phyloP scores from a whole-genome alignment of 2,113 vertebrate genomes.

The Myrmecobius fasciatus region DNA sequence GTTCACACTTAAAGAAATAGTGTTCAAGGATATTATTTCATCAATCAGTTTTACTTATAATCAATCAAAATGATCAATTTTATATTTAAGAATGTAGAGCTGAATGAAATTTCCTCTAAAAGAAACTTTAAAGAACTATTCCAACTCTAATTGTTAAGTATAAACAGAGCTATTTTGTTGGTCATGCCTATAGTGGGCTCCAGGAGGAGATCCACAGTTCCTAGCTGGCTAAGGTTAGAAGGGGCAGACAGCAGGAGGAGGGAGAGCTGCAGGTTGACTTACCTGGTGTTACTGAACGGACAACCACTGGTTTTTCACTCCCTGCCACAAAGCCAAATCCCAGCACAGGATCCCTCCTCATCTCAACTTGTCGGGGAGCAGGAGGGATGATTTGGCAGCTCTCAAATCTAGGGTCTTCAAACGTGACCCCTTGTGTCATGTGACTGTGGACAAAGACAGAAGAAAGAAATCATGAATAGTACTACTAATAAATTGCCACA shows the following conservation, averaged over 20 bases:
- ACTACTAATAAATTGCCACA: neutral
- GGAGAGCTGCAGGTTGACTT: slow-evolving; percentile 52
- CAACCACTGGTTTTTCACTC: slow-evolving; percentile 98
- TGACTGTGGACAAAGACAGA: slow-evolving; percentile 86
- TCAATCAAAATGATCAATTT: neutral
- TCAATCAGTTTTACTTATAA: neutral
- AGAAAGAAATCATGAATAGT: slow-evolving; percentile 71
- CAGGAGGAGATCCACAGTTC: neutral
- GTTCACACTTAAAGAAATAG: neutral
- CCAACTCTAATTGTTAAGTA: neutral
- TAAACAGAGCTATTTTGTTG: neutral
- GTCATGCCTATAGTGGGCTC: neutral
- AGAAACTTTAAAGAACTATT: neutral
- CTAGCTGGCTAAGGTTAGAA: neutral
- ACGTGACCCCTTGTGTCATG: slow-evolving; percentile 92
- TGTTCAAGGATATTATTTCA: neutral
- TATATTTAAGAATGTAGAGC: neutral
- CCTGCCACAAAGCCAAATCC: slow-evolving; percentile 99
- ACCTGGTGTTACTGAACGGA: slow-evolving; percentile 99
- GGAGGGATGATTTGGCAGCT: slow-evolving; percentile 94
- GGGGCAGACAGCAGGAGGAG: neutral
- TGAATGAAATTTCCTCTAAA: neutral
- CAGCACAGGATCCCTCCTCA: slow-evolving; percentile 98
- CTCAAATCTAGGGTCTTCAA: slow-evolving; percentile 95
- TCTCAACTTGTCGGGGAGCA: slow-evolving; percentile 94